A percentile compares a stretch with the other conserved stretches of the same genome.
Conservation (phyloP, 2,888 invertebrate genomes). For the Drosophila parthenogenetica region DNA sequence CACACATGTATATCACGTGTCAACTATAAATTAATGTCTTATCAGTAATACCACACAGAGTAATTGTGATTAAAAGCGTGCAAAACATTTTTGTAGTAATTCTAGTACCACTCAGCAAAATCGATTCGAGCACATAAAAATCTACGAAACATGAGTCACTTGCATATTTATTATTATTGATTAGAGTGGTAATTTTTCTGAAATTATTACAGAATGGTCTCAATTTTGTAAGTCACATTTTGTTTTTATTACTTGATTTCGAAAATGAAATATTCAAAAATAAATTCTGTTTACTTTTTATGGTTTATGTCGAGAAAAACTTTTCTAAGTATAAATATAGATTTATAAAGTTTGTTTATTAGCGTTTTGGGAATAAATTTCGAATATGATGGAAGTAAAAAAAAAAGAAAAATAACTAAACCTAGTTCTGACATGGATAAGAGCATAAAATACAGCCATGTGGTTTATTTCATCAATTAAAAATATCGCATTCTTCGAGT, state of each 20-base stretch:
- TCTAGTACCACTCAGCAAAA: slow-evolving; percentile 3
- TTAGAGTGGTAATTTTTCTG: background rate
- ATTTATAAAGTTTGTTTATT: too few species aligned
- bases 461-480: background rate
- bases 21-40: slow-evolving; percentile 1
- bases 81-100: background rate
- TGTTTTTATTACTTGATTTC: too few species aligned
- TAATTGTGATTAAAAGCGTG: slow-evolving; percentile 3
- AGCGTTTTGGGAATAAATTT: too few species aligned
- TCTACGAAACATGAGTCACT: slow-evolving; percentile 3
- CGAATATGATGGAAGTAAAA: too few species aligned
- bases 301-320: too few species aligned
- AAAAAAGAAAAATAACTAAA: too few species aligned
- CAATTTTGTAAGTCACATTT: background rate
- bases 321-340: too few species aligned
- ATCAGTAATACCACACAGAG: background rate
- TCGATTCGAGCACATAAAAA: background rate
- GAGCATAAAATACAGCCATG: too few species aligned
- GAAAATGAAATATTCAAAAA: too few species aligned
- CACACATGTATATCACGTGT: background rate
- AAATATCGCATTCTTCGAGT: slow-evolving; percentile 40
- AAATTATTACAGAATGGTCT: background rate
- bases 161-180: background rate
- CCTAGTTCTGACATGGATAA: too few species aligned
- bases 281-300: too few species aligned